Base-by-base conservation (phyloP, 2,797 vertebrate species). In the Esox lucius region DNA sequence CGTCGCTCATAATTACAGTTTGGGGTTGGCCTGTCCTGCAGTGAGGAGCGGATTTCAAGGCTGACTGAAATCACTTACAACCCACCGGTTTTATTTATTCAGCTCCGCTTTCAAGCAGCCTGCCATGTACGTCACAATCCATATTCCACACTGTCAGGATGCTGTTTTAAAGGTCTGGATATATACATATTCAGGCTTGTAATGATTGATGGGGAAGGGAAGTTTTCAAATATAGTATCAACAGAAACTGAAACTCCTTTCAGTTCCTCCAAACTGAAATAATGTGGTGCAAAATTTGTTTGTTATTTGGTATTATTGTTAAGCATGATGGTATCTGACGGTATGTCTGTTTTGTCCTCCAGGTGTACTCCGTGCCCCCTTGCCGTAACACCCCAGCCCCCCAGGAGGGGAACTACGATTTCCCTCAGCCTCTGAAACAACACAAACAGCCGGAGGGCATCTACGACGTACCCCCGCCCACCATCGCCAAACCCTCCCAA, bases 381-480 rank as follows among this genome's bases (percentile, higher is more conserved):
- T 91, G 87, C 87, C 87, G 90, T 82, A 81, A 78, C 76, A 88
- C 86, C 80, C 56, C 87, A 0, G 78, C 81, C 68, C 86, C 83
- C 71, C 91, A 94, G 81, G 96, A 96, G 84, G 94, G 95, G 11
- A 90, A 93, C 56, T 96, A 97, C 35, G 96, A 97, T 77, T 96
- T 97, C 84, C 95, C 96, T 0, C 91, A 95, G 86, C 91, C 96
- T 0, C 80, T 92, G 72, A 95, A 94, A 74, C 88, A 88, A 74
- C 88, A 88, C 59, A 93, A 92, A 72, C 90, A 92, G 72, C 90
- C 91, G 1, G 96, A 98, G 85, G 95, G 95, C 0, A 89, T 96
- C 24, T 99, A 99, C 24, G 97, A 98, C 71, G 90, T 97, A 22
- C 97, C 96, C 12, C 97, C 96, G 0, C 75, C 95, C 0, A 77